Conservation (phyloP, 2,888 invertebrate species). For the Dysmachus trigonus region DNA sequence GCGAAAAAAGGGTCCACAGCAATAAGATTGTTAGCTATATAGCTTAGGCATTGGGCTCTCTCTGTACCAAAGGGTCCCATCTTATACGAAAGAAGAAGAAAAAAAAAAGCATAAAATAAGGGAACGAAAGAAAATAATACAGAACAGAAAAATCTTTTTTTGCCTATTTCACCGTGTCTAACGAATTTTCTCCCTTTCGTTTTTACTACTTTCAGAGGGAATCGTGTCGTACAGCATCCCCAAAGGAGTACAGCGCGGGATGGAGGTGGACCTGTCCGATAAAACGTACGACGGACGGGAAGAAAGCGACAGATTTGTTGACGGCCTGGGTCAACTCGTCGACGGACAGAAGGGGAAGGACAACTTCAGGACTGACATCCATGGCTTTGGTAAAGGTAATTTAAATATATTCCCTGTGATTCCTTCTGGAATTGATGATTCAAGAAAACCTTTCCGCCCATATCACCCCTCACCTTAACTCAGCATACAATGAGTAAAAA, state of each 20-base stretch:
- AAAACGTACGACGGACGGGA: conserved; percentile 80
- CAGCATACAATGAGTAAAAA: background rate
- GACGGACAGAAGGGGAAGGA: conserved; percentile 80
- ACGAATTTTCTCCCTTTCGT: conserved; percentile 23
- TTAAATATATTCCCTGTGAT: conserved; percentile 2
- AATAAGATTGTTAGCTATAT: too few relatives aligned
- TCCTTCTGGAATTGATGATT: background rate
- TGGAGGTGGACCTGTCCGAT: conserved; percentile 81
- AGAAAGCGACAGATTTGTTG: conserved; percentile 70
- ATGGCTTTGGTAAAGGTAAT: conserved; percentile 74
- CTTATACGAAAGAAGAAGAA: background rate
- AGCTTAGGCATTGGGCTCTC: too few relatives aligned
- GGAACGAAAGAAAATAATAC: background rate
- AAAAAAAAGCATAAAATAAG: background rate
- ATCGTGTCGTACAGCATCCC: conserved; percentile 82
- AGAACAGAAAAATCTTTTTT: background rate
- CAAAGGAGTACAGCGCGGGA: conserved; percentile 75
- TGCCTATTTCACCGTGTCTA: background rate
- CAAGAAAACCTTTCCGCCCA: background rate
- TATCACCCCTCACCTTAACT: background rate
- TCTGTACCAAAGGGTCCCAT: background rate
- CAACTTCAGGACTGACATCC: conserved; percentile 75
- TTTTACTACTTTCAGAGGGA: conserved; percentile 70
- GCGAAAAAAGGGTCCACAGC: conserved; percentile 13
- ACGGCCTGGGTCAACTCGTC: conserved; percentile 81